Evolutionary conservation across 2,888 invertebrate genomes (phyloP), one percentile per base, ranked within the genome.

Genomic region (Gisinianus flammeolus): DNA sequence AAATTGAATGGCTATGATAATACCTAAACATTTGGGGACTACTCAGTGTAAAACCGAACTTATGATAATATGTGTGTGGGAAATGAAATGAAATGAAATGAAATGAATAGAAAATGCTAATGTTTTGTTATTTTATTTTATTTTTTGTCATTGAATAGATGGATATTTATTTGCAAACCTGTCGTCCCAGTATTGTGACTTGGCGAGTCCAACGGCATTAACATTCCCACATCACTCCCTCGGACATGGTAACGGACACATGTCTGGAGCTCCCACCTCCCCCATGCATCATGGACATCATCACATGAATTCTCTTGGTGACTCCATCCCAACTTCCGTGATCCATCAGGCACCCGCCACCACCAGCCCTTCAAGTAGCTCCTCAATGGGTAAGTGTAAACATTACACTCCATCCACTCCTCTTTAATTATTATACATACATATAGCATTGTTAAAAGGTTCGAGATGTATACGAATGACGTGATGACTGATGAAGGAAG

Each of bases 331-430:
- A 69, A 86, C 86, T 58, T 86, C 86, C 80, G 91, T 91, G 77
- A 91, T 91, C 77, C 84, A 84, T 79, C 84, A 83, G 58, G 91
- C 91, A 80, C 93, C 83, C 19, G 85, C 83, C 73, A 84, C 83
- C 22, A 85, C 85, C 76, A 85, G 85, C 80, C 85, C 85, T 6
- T 84, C 85, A 79, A 85, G 85, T 78, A 94, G 86, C 87, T 93
- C 93, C 86, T 93, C 94, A 81, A 93, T 93, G 88, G n/a, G n/a
- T n/a, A n/a, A n/a, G n/a, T n/a, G n/a, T n/a, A n/a, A n/a, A n/a
- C n/a, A n/a, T n/a, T n/a, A n/a, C n/a, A n/a, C n/a, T n/a, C n/a
- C n/a, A n/a, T n/a, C n/a, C n/a, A n/a, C n/a, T n/a, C n/a, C n/a
- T n/a, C n/a, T n/a, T n/a, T n/a, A n/a, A n/a, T n/a, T n/a, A n/a